These are phyloP conservation scores for Rallus crepitans DNA, from an alignment of 2,797 vertebrate species.

Conservation along the genomic window DNA sequence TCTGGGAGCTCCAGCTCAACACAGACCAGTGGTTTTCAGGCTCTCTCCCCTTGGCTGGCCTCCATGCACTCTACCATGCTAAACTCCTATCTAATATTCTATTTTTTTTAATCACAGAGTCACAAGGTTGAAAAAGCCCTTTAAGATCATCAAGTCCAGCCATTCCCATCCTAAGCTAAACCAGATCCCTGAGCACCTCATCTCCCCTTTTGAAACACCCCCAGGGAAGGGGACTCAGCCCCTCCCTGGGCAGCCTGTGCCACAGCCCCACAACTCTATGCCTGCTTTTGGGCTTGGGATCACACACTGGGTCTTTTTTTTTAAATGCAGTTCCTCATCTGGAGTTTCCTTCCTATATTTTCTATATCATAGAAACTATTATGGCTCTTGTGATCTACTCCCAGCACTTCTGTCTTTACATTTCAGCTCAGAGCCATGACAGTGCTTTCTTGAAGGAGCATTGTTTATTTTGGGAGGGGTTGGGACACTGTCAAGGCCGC, in stretches of 20 bases:
- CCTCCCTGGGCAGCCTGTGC: too few species aligned
- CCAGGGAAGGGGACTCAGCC: too few species aligned
- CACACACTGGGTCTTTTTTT: background rate
- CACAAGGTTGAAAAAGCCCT: too few species aligned
- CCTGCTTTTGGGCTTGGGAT: background rate
- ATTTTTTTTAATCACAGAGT: too few species aligned
- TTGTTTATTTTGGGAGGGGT: background rate
- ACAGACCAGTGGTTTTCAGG: background rate
- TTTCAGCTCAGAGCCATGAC: background rate
- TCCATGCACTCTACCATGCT: accelerated
- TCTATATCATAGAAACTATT: background rate
- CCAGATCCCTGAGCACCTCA: too few species aligned
- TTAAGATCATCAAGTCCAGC: too few species aligned
- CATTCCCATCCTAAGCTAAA: too few species aligned
- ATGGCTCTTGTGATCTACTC: background rate
- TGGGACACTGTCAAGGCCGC: background rate
- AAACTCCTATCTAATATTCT: background rate
- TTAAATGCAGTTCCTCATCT: background rate
- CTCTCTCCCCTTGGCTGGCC: background rate
- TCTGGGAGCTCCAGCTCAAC: background rate
- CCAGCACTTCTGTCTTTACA: background rate
- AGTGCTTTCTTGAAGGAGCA: background rate
- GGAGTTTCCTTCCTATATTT: background rate
- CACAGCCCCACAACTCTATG: too few species aligned
- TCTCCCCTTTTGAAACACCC: too few species aligned